These are phyloP conservation scores for Ylistrum balloti DNA, from an alignment of 1,140 invertebrate genomes.

Conservation along the genomic window DNA sequence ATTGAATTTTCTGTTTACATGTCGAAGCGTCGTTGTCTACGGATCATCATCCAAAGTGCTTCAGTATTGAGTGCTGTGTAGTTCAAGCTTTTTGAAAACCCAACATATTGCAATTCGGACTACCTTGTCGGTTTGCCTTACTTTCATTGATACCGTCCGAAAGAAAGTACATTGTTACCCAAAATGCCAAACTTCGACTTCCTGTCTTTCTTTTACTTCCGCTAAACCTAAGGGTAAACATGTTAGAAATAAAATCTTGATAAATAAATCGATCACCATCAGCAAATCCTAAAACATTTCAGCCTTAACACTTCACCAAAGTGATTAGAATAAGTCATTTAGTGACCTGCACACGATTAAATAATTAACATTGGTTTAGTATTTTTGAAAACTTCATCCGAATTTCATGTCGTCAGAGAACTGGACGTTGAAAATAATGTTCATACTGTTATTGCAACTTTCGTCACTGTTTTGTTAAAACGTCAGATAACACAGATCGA, in stretches of 20 bases:
- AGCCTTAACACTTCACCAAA: not conserved
- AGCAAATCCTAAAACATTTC: not conserved
- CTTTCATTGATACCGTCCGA: not conserved
- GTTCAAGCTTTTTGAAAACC: not conserved
- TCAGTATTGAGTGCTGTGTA: not conserved
- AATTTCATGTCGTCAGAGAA: not conserved
- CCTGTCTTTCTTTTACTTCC: constrained; percentile 32
- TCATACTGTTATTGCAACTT: too few relatives aligned
- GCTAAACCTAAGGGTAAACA: constrained; percentile 38
- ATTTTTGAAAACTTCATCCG: not conserved
- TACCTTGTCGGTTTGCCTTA: not conserved
- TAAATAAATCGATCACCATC: constrained; percentile 16
- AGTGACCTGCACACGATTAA: not conserved
- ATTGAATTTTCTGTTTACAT: constrained; percentile 3
- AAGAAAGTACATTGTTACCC: not conserved
- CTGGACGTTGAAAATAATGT: not conserved
- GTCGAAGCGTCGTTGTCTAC: constrained; percentile 29
- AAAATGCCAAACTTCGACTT: not conserved
- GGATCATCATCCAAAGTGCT: constrained; percentile 10
- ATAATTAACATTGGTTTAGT: not conserved
- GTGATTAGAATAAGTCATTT: not conserved
- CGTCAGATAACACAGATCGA: too few relatives aligned
- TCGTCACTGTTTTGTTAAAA: too few relatives aligned
- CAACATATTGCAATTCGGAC: not conserved
- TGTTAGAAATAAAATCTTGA: not conserved